phyloP scores from a whole-genome alignment of 2,113 vertebrate species.

The Nannobrachium achirus region DNA sequence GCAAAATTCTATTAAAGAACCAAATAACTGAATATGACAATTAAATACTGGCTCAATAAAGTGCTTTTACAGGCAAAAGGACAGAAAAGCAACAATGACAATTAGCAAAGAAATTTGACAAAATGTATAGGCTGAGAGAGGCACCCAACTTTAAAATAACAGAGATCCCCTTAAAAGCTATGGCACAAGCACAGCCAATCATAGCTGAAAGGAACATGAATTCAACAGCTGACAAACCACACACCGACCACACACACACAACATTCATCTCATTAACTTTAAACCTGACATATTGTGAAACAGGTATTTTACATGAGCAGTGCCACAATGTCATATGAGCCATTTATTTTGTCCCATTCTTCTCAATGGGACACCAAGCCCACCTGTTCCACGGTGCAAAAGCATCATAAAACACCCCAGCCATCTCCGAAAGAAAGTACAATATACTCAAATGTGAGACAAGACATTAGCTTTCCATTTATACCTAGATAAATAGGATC shows the following conservation, averaged over 20 bases:
- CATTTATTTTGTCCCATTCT: background rate
- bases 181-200: conserved; percentile 3
- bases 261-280: background rate
- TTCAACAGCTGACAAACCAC: background rate
- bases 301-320: background rate
- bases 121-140: background rate
- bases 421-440: background rate
- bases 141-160: background rate
- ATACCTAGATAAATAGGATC: background rate
- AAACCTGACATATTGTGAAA: background rate
- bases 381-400: background rate
- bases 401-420: background rate
- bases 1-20: background rate
- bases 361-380: background rate
- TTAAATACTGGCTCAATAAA: conserved; percentile 28
- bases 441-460: background rate
- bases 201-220: background rate
- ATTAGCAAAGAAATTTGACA: conserved; percentile 1
- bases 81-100: conserved; percentile 5
- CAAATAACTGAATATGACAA: conserved; percentile 16
- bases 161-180: background rate
- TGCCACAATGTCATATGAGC: background rate
- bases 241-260: background rate
- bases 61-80: conserved; percentile 37
- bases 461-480: background rate